Evolutionary conservation across 2,113 vertebrate species (phyloP).

Genomic region (Nyctereutes procyonoides): DNA sequence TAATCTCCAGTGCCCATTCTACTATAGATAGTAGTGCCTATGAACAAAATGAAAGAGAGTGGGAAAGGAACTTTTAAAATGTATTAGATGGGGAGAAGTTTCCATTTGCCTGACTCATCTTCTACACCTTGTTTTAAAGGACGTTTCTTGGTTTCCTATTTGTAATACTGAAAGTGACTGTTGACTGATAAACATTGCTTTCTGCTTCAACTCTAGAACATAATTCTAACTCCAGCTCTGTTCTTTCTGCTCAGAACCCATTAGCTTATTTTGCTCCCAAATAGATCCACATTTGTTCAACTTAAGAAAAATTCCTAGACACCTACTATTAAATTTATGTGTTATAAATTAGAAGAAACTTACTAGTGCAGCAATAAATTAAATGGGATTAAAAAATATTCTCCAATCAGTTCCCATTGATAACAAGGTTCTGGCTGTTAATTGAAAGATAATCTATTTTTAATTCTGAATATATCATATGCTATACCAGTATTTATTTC

Average conservation of each 20-base stretch:
- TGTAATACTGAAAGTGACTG: conserved; percentile 78
- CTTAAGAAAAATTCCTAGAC: not conserved
- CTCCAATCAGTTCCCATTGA: not conserved
- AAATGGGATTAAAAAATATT: conserved; percentile 2
- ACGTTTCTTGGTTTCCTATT: conserved; percentile 83
- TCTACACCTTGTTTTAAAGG: conserved; percentile 72
- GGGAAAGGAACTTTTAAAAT: not conserved
- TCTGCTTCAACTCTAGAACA: conserved; percentile 64
- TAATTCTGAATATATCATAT: not conserved
- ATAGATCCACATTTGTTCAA: not conserved
- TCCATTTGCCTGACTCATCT: not conserved
- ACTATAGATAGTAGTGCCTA: not conserved
- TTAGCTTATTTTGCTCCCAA: conserved; percentile 57
- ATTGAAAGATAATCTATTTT: not conserved
- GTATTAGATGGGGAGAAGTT: not conserved
- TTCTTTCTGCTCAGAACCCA: conserved; percentile 73
- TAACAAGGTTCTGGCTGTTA: conserved; percentile 1
- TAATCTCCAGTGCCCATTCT: not conserved
- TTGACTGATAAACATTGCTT: conserved; percentile 81
- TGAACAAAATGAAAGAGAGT: not conserved
- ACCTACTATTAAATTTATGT: conserved; percentile 34
- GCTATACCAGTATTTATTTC: not conserved
- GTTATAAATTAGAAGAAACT: not conserved
- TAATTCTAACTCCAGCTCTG: not conserved
- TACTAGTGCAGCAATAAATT: not conserved